phyloP scores from a whole-genome alignment of 2,113 vertebrate genomes.

The Rhadina sibilatrix region DNA sequence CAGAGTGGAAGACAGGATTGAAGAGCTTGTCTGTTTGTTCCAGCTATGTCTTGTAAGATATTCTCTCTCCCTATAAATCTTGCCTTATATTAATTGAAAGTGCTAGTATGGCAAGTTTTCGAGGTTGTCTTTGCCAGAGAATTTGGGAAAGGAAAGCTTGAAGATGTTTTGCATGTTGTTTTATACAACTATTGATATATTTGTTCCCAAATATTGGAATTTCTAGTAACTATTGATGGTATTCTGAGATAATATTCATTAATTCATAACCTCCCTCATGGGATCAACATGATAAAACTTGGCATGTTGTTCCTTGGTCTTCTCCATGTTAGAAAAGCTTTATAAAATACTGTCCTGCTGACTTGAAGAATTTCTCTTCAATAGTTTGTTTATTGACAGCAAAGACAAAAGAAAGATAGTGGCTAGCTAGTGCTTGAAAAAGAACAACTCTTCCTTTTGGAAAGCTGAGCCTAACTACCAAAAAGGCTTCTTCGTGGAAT shows the following conservation, averaged over 20 bases:
- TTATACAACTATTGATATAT: not conserved
- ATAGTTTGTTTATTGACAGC: not conserved
- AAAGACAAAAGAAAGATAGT: not conserved
- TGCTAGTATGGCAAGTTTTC: slow-evolving; percentile 23
- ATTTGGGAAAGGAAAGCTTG: not conserved
- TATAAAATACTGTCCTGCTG: not conserved
- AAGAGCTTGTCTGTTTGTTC: slow-evolving; percentile 58
- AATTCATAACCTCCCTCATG: not conserved
- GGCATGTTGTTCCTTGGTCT: not conserved
- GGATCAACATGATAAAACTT: not conserved
- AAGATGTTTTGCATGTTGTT: not conserved
- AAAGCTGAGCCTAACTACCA: not conserved
- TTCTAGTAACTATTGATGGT: not conserved
- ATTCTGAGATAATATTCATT: not conserved
- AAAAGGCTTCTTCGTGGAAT: not conserved
- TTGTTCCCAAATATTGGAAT: not conserved
- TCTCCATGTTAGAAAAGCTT: not conserved
- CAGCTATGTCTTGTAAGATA: slow-evolving; percentile 56
- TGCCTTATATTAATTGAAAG: slow-evolving; percentile 39
- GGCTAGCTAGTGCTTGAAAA: not conserved
- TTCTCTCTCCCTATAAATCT: slow-evolving; percentile 42
- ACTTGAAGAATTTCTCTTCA: not conserved
- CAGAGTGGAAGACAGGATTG: slow-evolving; percentile 52
- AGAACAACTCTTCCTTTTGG: not conserved
- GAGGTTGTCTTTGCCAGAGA: not conserved